Base-by-base conservation (phyloP, 1,140 invertebrate genomes). In the Formica exsecta region DNA sequence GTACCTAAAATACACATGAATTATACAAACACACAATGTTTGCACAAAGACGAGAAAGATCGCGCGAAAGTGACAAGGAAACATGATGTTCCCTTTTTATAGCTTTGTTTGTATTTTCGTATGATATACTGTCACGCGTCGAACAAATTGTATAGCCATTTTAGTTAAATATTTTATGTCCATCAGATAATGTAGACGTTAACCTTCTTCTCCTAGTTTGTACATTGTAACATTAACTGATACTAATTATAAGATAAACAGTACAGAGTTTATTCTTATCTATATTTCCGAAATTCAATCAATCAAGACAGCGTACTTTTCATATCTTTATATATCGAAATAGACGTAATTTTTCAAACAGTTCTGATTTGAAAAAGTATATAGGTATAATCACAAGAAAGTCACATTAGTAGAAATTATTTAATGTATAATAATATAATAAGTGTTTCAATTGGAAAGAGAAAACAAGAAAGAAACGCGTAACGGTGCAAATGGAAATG, bases 11-110 rank as follows among this genome's bases (percentile, higher is more conserved):
- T 66, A 51, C 13, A 36, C 61, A 25, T 64, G n/a, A n/a, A 64
- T 32, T 54, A 68, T 7, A 57, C 62, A 68, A 59, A 66, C 59
- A 48, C 32, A 44, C 9, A 74, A 51, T 36, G 38, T 76, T 32
- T 59, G 59, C 5, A 48, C 8, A 32, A 48, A 32, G 9, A 76
- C 36, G 25, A 76, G 59, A 64, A 64, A 29, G 16, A 22, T n/a
- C n/a, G 57, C 16, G 22, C 19, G 19, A 44, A 32, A 11, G 41
- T 75, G 59, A 75, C 36, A 61, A 75, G 51, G 16, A 22, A 38
- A 22, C 7, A 16, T 25, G 54, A 73, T 11, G 38, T 54, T 19
- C 4, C 25, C 11, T 38, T 38, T 61, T 61, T 41, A 61, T 1
- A 41, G 38, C 71, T 75, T 75, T 38, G 1, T 36, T 41, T 38